phyloP scores from a whole-genome alignment of 1,140 invertebrate genomes.

The Dendrolimus punctatus region DNA sequence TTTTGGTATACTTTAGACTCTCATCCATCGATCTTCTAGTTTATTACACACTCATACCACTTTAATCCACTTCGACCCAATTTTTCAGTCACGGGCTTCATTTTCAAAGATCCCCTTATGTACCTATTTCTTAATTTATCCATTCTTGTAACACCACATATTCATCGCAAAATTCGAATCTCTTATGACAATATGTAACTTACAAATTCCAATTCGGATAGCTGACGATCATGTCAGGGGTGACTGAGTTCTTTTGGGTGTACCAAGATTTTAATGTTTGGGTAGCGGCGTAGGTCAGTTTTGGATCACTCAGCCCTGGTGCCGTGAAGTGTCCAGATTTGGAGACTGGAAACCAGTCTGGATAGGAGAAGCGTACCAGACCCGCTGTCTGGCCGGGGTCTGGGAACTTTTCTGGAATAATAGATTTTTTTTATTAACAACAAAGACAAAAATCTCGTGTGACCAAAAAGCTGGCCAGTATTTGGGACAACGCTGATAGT shows the following conservation, averaged over 20 bases:
- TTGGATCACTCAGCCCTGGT: conserved; percentile 17
- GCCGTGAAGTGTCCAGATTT: conserved; percentile 9
- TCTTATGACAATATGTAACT: conserved; percentile 9
- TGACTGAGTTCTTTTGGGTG: conserved; percentile 18
- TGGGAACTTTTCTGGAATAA: conserved; percentile 20
- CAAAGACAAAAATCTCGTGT: not conserved
- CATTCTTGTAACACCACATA: no score
- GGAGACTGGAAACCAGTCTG: conserved; percentile 29
- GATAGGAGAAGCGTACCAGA: conserved; percentile 24
- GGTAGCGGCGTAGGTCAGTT: conserved; percentile 22
- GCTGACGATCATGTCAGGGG: conserved; percentile 16
- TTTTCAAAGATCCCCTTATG: no score
- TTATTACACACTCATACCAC: no score
- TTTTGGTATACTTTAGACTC: no score
- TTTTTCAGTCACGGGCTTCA: no score
- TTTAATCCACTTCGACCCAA: no score
- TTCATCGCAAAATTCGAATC: no score
- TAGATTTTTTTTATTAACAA: not conserved
- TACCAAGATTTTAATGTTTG: conserved; percentile 32
- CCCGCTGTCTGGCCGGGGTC: conserved; percentile 26
- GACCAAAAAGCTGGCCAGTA: not conserved
- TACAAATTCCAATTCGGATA: conserved; percentile 26
- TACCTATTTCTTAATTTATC: no score
- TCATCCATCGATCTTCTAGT: no score
- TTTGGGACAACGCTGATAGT: not conserved